phyloP scores from a whole-genome alignment of 2,113 vertebrate species.

The Prochilodus magdalenae region DNA sequence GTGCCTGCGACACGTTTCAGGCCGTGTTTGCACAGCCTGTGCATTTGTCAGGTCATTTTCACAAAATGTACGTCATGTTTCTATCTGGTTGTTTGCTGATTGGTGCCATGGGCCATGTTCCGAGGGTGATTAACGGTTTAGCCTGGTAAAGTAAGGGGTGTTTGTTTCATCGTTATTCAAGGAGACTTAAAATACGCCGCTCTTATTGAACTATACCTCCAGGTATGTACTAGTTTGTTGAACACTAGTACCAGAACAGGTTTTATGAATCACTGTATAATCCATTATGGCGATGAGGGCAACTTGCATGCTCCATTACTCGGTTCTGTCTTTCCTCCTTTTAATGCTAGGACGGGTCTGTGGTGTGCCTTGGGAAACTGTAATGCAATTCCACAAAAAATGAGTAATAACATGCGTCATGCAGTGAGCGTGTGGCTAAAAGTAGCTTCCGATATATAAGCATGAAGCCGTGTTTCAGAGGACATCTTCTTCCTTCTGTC shows the following conservation, averaged over 20 bases:
- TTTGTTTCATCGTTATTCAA: constrained; percentile 19
- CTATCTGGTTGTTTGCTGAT: background rate
- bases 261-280: background rate
- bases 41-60: constrained; percentile 17
- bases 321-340: constrained; percentile 1
- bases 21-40: background rate
- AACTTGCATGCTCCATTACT: background rate
- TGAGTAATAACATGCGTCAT: background rate
- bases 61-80: constrained; percentile 1
- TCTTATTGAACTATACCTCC: background rate
- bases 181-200: background rate
- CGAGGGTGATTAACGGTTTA: constrained; percentile 11
- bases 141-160: background rate
- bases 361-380: background rate
- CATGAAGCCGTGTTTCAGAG: constrained; percentile 39
- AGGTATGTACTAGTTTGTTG: background rate
- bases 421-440: constrained; percentile 24
- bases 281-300: background rate
- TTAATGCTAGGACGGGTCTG: background rate
- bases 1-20: constrained; percentile 13
- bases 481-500: constrained; percentile 23
- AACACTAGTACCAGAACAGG: background rate
- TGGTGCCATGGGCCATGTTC: background rate
- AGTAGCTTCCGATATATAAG: background rate
- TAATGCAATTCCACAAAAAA: constrained; percentile 4